Evolutionary conservation across 1,140 invertebrate genomes (phyloP).

Genomic region (Drosophila bocqueti): DNA sequence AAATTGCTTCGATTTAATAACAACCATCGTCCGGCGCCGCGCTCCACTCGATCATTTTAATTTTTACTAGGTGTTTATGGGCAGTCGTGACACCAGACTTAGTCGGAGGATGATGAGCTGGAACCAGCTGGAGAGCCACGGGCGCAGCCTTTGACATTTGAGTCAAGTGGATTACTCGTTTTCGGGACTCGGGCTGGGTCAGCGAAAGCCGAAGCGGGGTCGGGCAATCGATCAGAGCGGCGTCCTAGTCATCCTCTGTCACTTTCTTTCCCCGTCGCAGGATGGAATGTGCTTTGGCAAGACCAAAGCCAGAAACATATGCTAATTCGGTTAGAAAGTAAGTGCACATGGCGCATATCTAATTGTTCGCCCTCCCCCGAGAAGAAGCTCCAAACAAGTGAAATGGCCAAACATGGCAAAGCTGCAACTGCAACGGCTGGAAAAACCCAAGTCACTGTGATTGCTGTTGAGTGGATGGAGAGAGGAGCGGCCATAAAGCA

Average conservation of each 20-base stretch:
- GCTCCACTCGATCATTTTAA: constrained; percentile 48
- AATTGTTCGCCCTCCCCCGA: constrained; percentile 41
- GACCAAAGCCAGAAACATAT: constrained; percentile 31
- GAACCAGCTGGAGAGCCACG: constrained; percentile 19
- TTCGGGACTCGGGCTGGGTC: constrained; percentile 32
- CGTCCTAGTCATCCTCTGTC: constrained; percentile 24
- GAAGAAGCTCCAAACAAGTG: constrained; percentile 69
- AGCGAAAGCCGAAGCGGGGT: constrained; percentile 31
- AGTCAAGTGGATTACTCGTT: constrained; percentile 38
- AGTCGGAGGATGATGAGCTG: constrained; percentile 47
- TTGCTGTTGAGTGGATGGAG: constrained; percentile 29
- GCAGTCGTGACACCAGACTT: constrained; percentile 74
- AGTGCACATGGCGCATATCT: constrained; percentile 53
- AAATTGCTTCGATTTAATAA: constrained; percentile 81
- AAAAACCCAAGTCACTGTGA: constrained; percentile 67
- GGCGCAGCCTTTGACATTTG: constrained; percentile 71
- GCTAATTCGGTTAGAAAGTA: constrained; percentile 60
- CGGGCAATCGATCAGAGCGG: constrained; percentile 38
- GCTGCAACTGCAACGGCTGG: constrained; percentile 49
- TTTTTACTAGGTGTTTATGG: constrained; percentile 76
- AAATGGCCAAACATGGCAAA: constrained; percentile 75
- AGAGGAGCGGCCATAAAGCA: constrained; percentile 55
- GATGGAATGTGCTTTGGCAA: constrained; percentile 27
- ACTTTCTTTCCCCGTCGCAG: constrained; percentile 45
- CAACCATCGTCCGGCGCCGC: constrained; percentile 51